These are phyloP conservation scores for Lordiphosa andalusiaca DNA, from an alignment of 2,888 invertebrate genomes.

Conservation along the genomic window DNA sequence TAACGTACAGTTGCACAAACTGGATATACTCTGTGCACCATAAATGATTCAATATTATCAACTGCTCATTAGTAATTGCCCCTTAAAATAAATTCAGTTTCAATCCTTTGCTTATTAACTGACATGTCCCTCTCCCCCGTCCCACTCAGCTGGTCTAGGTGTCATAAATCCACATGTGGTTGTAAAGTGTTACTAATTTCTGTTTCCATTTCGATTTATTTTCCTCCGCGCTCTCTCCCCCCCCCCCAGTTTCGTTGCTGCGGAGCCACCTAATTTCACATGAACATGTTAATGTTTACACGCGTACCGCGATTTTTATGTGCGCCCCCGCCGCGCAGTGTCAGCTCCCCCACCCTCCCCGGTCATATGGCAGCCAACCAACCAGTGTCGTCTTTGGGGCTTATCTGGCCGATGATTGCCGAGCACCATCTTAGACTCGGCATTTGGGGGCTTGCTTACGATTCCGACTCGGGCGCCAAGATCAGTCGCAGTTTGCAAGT, in stretches of 20 bases:
- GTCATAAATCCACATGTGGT: constrained; percentile 75
- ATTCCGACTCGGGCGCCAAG: constrained; percentile 40
- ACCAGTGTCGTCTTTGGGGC: constrained; percentile 33
- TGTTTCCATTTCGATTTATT: constrained; percentile 39
- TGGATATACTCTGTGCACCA: too few species aligned
- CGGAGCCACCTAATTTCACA: constrained; percentile 60
- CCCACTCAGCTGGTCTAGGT: constrained; percentile 27
- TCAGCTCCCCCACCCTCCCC: constrained; percentile 16
- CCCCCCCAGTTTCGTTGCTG: constrained; percentile 11
- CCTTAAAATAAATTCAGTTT: constrained; percentile 4
- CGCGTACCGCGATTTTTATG: constrained; percentile 73
- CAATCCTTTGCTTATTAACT: constrained; percentile 14
- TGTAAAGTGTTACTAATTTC: constrained; percentile 70
- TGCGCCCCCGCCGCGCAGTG: constrained; percentile 50
- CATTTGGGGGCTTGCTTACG: constrained; percentile 27
- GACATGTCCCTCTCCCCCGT: constrained; percentile 32
- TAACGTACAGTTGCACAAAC: too few species aligned
- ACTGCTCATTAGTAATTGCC: constrained; percentile 6
- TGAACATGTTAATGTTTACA: constrained; percentile 74
- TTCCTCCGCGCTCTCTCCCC: constrained; percentile 7
- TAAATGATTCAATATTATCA: too few species aligned
- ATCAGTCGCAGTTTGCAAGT: constrained; percentile 66
- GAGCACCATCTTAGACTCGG: constrained; percentile 10
- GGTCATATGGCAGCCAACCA: constrained; percentile 17
- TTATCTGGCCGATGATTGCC: constrained; percentile 38